Evolutionary conservation across 2,888 invertebrate species (phyloP).

Genomic region (Hololepta plana): DNA sequence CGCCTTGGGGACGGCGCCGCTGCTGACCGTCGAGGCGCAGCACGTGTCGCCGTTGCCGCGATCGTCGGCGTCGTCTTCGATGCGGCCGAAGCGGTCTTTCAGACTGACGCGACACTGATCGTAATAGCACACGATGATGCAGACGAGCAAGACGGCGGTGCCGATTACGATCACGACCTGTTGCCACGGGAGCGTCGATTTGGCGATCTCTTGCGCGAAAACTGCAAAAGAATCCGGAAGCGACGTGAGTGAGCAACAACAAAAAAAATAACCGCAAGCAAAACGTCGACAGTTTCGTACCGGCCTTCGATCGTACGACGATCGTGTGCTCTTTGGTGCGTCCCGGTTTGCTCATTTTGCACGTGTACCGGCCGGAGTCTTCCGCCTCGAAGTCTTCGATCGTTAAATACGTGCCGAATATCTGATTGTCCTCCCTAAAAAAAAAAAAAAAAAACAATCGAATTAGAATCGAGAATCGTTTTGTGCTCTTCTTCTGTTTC

Average conservation of each 20-base stretch:
- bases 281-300: no score
- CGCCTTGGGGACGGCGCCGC: constrained; percentile 34
- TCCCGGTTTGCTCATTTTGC: constrained; percentile 48
- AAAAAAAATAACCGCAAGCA: no score
- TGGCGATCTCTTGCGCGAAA: constrained; percentile 17
- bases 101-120: constrained; percentile 28
- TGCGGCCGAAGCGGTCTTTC: constrained; percentile 29
- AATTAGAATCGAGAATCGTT: no score
- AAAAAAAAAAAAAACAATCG: constrained; percentile 8
- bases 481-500: no score
- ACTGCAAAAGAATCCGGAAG: constrained; percentile 17
- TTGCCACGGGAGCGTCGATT: constrained; percentile 41
- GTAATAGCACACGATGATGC: constrained; percentile 32
- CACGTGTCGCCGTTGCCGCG: constrained; percentile 34
- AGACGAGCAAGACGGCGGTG: constrained; percentile 29
- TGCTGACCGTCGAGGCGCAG: no score
- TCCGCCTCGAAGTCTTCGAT: constrained; percentile 38
- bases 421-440: constrained; percentile 48
- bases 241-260: no score
- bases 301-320: no score
- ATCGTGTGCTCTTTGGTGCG: no score
- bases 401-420: constrained; percentile 49
- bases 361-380: constrained; percentile 55
- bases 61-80: constrained; percentile 28
- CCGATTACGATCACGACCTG: constrained; percentile 34